Evolutionary conservation across 2,113 vertebrate genomes (phyloP).

Genomic region (Dermatemys mawii): DNA sequence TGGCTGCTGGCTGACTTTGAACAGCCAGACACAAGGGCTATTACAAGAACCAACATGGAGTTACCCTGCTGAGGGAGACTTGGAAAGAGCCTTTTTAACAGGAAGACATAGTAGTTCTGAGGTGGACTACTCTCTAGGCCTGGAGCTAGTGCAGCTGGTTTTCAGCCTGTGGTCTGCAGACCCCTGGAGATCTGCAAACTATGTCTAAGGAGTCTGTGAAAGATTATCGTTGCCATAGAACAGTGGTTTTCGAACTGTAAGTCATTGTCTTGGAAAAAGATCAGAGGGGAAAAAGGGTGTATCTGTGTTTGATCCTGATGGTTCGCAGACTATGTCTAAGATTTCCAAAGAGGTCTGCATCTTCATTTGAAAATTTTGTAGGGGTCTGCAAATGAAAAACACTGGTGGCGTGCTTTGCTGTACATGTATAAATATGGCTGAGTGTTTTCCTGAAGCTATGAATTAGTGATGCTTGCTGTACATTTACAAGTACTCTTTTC

Average conservation of each 20-base stretch:
- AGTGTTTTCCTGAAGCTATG: neutral
- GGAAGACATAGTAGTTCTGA: neutral
- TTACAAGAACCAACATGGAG: neutral
- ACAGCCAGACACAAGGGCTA: neutral
- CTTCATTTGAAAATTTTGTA: neutral
- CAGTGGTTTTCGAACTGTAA: neutral
- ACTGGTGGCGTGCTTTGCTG: neutral
- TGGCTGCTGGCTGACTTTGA: neutral
- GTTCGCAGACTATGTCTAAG: neutral
- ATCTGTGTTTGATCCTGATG: no score
- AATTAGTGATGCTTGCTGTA: neutral
- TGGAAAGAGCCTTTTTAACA: neutral
- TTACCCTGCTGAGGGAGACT: neutral
- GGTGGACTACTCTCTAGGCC: no score
- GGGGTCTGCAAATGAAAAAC: neutral
- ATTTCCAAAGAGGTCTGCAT: neutral
- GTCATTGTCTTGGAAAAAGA: no score
- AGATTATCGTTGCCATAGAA: neutral
- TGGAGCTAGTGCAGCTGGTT: no score
- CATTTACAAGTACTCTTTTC: neutral
- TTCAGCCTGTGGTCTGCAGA: no score
- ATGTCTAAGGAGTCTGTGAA: neutral
- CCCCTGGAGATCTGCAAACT: neutral
- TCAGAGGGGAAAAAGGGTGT: no score
- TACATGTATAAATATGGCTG: neutral